These are phyloP conservation scores for Crocidura indochinensis DNA, from an alignment of 2,797 vertebrate genomes.

Conservation along the genomic window DNA sequence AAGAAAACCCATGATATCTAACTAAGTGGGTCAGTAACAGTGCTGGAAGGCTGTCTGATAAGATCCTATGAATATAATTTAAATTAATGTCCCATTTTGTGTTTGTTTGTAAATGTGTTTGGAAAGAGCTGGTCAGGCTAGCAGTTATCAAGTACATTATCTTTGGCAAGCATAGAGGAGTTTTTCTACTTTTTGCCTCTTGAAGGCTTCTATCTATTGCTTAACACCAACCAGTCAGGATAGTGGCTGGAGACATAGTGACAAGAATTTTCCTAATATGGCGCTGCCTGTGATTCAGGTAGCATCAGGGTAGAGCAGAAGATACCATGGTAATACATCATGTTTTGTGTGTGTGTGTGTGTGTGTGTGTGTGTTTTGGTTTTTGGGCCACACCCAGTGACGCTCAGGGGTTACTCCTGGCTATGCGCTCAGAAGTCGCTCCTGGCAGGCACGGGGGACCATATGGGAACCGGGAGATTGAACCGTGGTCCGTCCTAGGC, in stretches of 20 bases:
- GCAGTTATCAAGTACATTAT: not conserved
- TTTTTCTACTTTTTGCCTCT: slow-evolving; percentile 49
- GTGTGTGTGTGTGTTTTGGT: too few relatives aligned
- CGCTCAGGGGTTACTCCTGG: too few relatives aligned
- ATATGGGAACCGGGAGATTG: too few relatives aligned
- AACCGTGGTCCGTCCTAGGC: too few relatives aligned
- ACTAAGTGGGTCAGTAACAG: not conserved
- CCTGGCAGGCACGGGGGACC: too few relatives aligned
- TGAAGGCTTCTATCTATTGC: not conserved
- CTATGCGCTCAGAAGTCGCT: too few relatives aligned
- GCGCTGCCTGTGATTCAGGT: slow-evolving; percentile 77
- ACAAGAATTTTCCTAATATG: slow-evolving; percentile 64
- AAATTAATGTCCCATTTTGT: not conserved
- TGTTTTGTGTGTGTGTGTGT: slow-evolving; percentile 71
- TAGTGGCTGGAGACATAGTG: slow-evolving; percentile 64
- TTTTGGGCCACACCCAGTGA: too few relatives aligned
- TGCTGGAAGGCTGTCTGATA: not conserved
- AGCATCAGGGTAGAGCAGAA: slow-evolving; percentile 56
- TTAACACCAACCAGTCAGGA: slow-evolving; percentile 64
- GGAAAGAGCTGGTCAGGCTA: slow-evolving; percentile 19
- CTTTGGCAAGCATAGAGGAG: slow-evolving; percentile 37
- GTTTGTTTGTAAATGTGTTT: slow-evolving; percentile 53
- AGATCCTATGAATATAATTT: not conserved
- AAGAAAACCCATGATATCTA: not conserved
- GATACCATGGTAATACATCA: slow-evolving; percentile 40